These are phyloP conservation scores for Myotis brandtii DNA, from an alignment of 2,113 vertebrate genomes.

Conservation along the genomic window DNA sequence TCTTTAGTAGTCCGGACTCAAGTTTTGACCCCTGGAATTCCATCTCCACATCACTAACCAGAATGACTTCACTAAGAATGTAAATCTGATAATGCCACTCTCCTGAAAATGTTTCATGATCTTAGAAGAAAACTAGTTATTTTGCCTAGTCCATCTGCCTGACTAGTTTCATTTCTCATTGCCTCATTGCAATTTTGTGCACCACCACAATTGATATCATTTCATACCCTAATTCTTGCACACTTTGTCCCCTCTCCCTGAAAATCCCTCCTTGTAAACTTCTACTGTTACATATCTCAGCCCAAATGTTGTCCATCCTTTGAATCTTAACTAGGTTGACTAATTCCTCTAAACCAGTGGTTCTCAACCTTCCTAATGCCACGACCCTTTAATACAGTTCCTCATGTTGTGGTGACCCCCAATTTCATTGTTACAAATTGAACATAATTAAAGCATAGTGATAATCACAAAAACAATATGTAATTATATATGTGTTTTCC, in stretches of 20 bases:
- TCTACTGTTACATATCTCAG: not conserved
- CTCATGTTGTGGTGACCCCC: too few species aligned
- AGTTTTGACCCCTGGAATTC: not conserved
- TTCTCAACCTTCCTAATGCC: too few species aligned
- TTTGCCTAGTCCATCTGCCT: not conserved
- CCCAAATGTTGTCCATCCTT: not conserved
- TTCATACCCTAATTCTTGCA: not conserved
- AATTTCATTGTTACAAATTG: too few species aligned
- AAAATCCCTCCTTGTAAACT: not conserved
- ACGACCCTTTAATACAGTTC: too few species aligned
- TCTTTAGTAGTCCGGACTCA: not conserved
- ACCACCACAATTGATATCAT: not conserved
- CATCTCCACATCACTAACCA: not conserved
- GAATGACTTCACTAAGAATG: not conserved
- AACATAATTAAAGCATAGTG: too few species aligned
- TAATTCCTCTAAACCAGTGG: not conserved
- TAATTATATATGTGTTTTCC: too few species aligned
- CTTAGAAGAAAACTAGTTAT: not conserved
- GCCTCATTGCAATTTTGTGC: not conserved
- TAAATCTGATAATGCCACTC: not conserved
- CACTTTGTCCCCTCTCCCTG: not conserved
- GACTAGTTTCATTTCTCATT: not conserved
- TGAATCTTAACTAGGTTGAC: conserved; percentile 16
- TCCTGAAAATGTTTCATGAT: conserved; percentile 7
- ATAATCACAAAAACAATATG: too few species aligned